These are phyloP conservation scores for Lasioglossum baleicum DNA, from an alignment of 1,140 invertebrate genomes.

Conservation along the genomic window DNA sequence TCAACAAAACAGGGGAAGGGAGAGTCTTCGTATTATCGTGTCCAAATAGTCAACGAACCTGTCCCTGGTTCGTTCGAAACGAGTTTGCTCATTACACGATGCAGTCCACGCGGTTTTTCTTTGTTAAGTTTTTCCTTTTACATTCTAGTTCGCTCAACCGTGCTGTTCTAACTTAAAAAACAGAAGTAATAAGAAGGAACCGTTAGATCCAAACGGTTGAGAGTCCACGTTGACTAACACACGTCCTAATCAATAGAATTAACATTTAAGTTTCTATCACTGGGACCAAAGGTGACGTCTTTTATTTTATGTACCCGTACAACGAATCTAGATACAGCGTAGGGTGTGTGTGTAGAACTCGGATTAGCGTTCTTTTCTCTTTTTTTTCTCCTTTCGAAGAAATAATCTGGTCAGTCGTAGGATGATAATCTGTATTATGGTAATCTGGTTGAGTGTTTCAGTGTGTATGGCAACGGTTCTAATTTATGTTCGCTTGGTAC, in stretches of 20 bases:
- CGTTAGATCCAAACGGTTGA: slow-evolving; percentile 52
- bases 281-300: slow-evolving; percentile 77
- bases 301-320: slow-evolving; percentile 69
- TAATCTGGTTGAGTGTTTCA: not conserved
- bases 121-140: slow-evolving; percentile 57
- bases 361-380: slow-evolving; percentile 8
- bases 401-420: slow-evolving; percentile 64
- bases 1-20: not conserved
- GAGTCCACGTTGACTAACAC: slow-evolving; percentile 59
- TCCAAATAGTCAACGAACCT: slow-evolving; percentile 54
- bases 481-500: slow-evolving; percentile 1
- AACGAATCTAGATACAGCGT: slow-evolving; percentile 64
- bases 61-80: slow-evolving; percentile 37
- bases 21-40: slow-evolving; percentile 22
- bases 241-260: slow-evolving; percentile 66
- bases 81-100: slow-evolving; percentile 64
- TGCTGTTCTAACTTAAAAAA: slow-evolving; percentile 41
- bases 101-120: slow-evolving; percentile 29
- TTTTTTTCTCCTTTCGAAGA: slow-evolving; percentile 29
- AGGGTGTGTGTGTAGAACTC: slow-evolving; percentile 40
- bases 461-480: not conserved
- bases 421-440: slow-evolving; percentile 9
- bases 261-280: slow-evolving; percentile 75
- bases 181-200: not conserved
- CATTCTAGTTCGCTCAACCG: slow-evolving; percentile 32